A percentile compares a stretch with the other conserved stretches of the same genome.
phyloP scores from a whole-genome alignment of 2,888 invertebrate genomes.

The Aelia acuminata region DNA sequence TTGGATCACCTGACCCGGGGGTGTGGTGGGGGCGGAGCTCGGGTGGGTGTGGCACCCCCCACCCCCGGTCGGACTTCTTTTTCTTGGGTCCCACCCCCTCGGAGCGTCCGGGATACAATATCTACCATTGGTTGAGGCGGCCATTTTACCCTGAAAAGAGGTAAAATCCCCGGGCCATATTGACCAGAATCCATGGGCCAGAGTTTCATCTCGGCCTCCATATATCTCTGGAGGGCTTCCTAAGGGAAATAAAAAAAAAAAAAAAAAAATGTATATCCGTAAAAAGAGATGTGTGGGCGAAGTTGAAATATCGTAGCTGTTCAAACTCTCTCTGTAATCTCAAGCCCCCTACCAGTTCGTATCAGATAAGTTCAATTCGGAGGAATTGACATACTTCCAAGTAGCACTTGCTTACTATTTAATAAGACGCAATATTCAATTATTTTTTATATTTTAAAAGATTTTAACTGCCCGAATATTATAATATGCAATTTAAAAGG shows the following conservation, averaged over 20 bases:
- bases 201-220: slow-evolving; percentile 24
- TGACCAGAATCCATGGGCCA: neutral
- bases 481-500: too few species aligned
- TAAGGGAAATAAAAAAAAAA: neutral
- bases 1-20: slow-evolving; percentile 28
- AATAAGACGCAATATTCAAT: too few species aligned
- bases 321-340: neutral
- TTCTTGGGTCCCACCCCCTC: slow-evolving; percentile 48
- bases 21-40: slow-evolving; percentile 9
- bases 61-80: slow-evolving; percentile 30
- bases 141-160: slow-evolving; percentile 37
- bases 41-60: slow-evolving; percentile 38
- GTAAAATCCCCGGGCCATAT: neutral
- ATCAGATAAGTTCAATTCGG: too few species aligned
- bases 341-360: neutral
- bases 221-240: slow-evolving; percentile 1
- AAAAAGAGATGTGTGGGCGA: neutral
- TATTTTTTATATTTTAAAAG: too few species aligned
- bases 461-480: too few species aligned
- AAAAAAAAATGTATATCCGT: too few species aligned
- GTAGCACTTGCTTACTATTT: too few species aligned
- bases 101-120: slow-evolving; percentile 34
- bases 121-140: slow-evolving; percentile 22
- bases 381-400: too few species aligned
- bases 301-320: neutral